Percentiles rank a stretch among this genome's conserved stretches.
These are phyloP conservation scores for fruit fly (Drosophila melanogaster) DNA, from an alignment of 1,140 invertebrate genomes.

Conservation along the genomic window Release_6_plus_ISO1_MT NT_033777.3:19277001-19277500, in stretches of 20 bases:
- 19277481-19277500: slow-evolving; percentile 66
- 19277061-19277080: no score
- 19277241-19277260: slow-evolving; percentile 13
- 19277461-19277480: slow-evolving; percentile 52
- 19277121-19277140: not conserved
- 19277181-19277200: slow-evolving; percentile 20
- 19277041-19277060: no score
- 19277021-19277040: not conserved
- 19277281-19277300: slow-evolving; percentile 55
- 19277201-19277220: slow-evolving; percentile 40
- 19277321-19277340: slow-evolving; percentile 41
- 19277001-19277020: no score
- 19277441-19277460: slow-evolving; percentile 81
- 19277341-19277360: slow-evolving; percentile 22
- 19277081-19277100: not conserved
- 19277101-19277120: not conserved
- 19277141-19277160: not conserved
- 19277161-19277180: not conserved
- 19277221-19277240: slow-evolving; percentile 34
- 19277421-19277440: slow-evolving; percentile 82
- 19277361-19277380: slow-evolving; percentile 48
- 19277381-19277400: slow-evolving; percentile 28
- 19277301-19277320: slow-evolving; percentile 45
- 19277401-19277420: slow-evolving; percentile 68
- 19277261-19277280: slow-evolving; percentile 62